Percentiles rank a stretch among this genome's conserved stretches.
Conservation (phyloP, 2,888 invertebrate genomes). For the Nephrotoma guestfalica region DNA sequence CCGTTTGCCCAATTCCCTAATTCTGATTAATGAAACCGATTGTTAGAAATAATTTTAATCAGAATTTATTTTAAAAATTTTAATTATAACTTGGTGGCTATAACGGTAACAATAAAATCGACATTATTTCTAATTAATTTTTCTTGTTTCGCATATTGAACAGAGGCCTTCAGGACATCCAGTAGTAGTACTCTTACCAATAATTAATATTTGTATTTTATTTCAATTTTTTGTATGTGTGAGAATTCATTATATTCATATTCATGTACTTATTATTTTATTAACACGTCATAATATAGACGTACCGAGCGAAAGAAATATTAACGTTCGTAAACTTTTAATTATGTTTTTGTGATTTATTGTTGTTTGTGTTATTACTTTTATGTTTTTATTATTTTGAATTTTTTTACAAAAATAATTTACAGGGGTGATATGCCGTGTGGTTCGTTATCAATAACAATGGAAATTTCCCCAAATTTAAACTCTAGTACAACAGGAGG, state of each 20-base stretch:
- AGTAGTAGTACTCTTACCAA: too few relatives aligned
- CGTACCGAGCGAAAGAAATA: neutral
- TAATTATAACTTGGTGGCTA: too few relatives aligned
- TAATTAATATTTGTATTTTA: too few relatives aligned
- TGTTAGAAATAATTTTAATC: too few relatives aligned
- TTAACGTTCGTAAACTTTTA: neutral
- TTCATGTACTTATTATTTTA: neutral
- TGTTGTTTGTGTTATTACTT: neutral
- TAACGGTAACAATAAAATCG: too few relatives aligned
- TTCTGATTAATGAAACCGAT: too few relatives aligned
- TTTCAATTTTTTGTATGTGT: neutral
- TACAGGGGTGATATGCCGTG: slow-evolving; percentile 28
- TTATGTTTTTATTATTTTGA: neutral
- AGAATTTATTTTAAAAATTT: too few relatives aligned
- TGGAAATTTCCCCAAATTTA: slow-evolving; percentile 3
- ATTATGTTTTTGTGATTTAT: neutral
- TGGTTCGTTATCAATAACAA: slow-evolving; percentile 10
- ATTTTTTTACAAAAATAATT: slow-evolving; percentile 22
- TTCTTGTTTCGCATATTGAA: too few relatives aligned
- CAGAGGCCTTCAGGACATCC: too few relatives aligned
- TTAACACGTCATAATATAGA: neutral
- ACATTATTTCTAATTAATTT: too few relatives aligned
- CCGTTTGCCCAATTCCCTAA: too few relatives aligned
- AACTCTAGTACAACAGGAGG: slow-evolving; percentile 11
- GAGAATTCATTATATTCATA: neutral